Conservation (phyloP, 1,140 invertebrate species). For the Tachypleus tridentatus region DNA sequence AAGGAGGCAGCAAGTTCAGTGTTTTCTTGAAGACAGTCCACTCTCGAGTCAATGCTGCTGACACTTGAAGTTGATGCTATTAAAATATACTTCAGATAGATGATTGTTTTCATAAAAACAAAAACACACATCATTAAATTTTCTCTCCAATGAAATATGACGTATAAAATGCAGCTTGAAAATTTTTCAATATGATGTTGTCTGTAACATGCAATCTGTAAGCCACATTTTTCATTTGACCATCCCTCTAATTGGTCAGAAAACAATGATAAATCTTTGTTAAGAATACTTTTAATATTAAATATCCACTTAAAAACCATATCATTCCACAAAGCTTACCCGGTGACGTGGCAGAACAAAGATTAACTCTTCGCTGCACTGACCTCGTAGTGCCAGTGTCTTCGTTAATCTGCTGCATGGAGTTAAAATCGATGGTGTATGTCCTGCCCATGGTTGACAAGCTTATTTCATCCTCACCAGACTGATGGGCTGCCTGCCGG, state of each 20-base stretch:
- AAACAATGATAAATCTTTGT: too few relatives aligned
- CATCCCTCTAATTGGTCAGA: too few relatives aligned
- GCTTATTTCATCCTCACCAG: conserved; percentile 88
- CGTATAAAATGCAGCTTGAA: too few relatives aligned
- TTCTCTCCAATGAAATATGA: too few relatives aligned
- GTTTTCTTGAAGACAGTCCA: conserved; percentile 51
- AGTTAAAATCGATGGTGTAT: conserved; percentile 90
- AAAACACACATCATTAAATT: not conserved
- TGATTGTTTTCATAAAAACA: not conserved
- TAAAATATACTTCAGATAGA: conserved; percentile 6
- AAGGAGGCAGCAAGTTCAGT: conserved; percentile 59
- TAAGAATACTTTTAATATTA: too few relatives aligned
- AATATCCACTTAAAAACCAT: not conserved
- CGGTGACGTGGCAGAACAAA: conserved; percentile 8
- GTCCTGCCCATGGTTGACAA: conserved; percentile 78
- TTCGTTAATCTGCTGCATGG: conserved; percentile 97
- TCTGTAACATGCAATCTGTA: too few relatives aligned
- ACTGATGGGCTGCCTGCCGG: conserved; percentile 69
- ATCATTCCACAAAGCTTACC: conserved; percentile 1
- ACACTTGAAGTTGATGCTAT: conserved; percentile 19
- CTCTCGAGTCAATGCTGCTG: conserved; percentile 44
- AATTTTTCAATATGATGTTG: too few relatives aligned
- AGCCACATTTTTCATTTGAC: too few relatives aligned
- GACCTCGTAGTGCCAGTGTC: conserved; percentile 85
- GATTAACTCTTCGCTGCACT: conserved; percentile 56